Conservation (phyloP, 2,113 vertebrate species). For the Microcebus ravelobensis region DNA sequence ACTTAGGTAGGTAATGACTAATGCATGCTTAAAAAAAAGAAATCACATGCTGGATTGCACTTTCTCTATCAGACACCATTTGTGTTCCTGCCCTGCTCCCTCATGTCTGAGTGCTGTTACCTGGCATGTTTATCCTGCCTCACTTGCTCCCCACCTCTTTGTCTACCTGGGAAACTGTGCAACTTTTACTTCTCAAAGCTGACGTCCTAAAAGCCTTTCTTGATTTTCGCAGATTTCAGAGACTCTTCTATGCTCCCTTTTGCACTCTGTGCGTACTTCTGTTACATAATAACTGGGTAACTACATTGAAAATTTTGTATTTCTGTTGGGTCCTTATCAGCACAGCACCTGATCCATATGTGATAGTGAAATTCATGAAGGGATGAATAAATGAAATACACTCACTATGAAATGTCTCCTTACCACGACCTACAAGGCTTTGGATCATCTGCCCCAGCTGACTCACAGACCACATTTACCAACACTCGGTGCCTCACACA, state of each 20-base stretch:
- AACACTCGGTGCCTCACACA: not conserved
- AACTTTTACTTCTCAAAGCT: not conserved
- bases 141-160: not conserved
- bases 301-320: not conserved
- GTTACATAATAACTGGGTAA: not conserved
- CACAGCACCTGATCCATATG: not conserved
- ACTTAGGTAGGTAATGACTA: not conserved
- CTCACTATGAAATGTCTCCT: not conserved
- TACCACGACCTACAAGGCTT: not conserved
- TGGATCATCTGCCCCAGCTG: not conserved
- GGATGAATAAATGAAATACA: not conserved
- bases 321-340: not conserved
- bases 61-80: not conserved
- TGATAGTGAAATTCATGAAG: not conserved
- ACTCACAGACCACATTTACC: not conserved
- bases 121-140: not conserved
- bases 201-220: not conserved
- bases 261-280: not conserved
- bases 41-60: not conserved
- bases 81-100: not conserved
- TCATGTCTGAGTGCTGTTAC: not conserved
- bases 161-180: not conserved
- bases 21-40: not conserved
- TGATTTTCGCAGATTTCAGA: not conserved
- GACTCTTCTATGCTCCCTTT: not conserved